Evolutionary conservation across 2,113 vertebrate species (phyloP).

Genomic region (Hyaena hyaena): DNA sequence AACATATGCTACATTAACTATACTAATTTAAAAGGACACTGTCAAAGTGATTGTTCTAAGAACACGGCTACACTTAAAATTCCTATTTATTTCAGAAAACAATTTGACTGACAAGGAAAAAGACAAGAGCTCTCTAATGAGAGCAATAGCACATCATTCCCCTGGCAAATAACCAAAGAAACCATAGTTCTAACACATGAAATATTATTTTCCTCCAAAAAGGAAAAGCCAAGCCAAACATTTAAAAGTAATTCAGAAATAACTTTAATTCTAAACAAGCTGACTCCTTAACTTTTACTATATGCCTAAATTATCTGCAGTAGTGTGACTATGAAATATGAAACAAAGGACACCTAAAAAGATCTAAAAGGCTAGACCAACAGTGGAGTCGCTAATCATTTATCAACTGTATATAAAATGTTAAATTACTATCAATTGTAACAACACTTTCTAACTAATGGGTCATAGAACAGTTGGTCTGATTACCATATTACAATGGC

Average conservation of each 20-base stretch:
- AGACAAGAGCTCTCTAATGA: conserved; percentile 32
- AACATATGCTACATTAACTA: conserved; percentile 49
- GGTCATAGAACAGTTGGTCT: background rate
- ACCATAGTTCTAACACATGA: conserved; percentile 35
- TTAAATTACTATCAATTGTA: conserved; percentile 29
- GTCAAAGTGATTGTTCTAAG: conserved; percentile 70
- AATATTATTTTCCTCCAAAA: conserved; percentile 53
- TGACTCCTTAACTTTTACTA: conserved; percentile 37
- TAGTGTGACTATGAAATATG: conserved; percentile 33
- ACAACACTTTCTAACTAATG: conserved; percentile 38
- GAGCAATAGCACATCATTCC: conserved; percentile 27
- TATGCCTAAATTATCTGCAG: conserved; percentile 38
- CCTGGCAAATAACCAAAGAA: conserved; percentile 64
- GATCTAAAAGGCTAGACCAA: conserved; percentile 38
- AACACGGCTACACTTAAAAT: conserved; percentile 61
- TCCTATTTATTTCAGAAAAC: conserved; percentile 64
- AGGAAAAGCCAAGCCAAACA: conserved; percentile 56
- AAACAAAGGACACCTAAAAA: conserved; percentile 54
- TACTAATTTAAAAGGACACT: conserved; percentile 81
- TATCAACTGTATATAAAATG: background rate
- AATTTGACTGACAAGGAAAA: conserved; percentile 54
- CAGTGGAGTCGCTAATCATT: conserved; percentile 31
- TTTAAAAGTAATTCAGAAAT: conserved; percentile 56
- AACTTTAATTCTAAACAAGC: conserved; percentile 49
- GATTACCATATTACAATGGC: background rate